phyloP scores from a whole-genome alignment of 2,797 vertebrate species.

The Chloroceryle amazona region DNA sequence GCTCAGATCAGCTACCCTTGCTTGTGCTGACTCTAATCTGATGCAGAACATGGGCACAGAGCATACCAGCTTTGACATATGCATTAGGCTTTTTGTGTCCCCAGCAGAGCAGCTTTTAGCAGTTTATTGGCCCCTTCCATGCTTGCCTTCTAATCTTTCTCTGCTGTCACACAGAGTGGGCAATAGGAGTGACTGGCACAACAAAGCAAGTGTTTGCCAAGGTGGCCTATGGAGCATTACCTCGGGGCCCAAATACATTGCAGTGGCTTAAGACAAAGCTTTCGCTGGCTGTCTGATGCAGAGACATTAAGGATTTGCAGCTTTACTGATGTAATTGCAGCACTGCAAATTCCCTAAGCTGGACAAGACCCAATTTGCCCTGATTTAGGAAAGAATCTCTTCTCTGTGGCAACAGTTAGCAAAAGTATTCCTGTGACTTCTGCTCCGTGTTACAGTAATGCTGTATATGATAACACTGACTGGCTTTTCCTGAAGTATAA shows the following conservation, averaged over 20 bases:
- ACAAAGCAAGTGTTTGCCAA: not conserved
- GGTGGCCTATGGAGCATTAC: not conserved
- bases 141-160: not conserved
- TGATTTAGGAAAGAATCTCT: not conserved
- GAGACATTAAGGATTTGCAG: not conserved
- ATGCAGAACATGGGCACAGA: not conserved
- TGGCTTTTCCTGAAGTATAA: not conserved
- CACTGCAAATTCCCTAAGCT: not conserved
- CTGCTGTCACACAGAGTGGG: not conserved
- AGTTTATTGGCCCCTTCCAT: not conserved
- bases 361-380: not conserved
- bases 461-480: not conserved
- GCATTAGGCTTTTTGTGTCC: not conserved
- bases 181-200: not conserved
- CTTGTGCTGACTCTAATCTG: not conserved
- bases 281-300: not conserved
- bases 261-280: not conserved
- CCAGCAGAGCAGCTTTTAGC: not conserved
- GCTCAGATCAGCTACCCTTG: not conserved
- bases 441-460: not conserved
- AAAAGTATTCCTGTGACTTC: not conserved
- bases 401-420: not conserved
- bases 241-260: not conserved
- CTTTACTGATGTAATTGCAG: not conserved
- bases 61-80: rapidly evolving